Conservation (phyloP, 2,888 invertebrate genomes). For the Dione juno region DNA sequence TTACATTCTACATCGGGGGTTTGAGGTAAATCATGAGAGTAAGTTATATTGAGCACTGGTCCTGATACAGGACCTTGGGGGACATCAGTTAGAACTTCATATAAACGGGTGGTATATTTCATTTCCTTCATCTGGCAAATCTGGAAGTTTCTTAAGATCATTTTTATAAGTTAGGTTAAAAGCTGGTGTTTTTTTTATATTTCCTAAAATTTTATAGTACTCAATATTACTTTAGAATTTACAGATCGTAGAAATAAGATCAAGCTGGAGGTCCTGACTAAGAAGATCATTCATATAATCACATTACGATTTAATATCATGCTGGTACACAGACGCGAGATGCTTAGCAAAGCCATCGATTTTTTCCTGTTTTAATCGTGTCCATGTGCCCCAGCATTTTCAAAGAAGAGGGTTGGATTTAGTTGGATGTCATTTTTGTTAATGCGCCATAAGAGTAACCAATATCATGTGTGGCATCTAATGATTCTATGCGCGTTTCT, state of each 20-base stretch:
- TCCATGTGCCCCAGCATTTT: neutral
- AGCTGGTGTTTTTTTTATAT: neutral
- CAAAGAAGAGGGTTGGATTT: neutral
- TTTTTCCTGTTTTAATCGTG: constrained; percentile 9
- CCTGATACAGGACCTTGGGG: too few relatives aligned
- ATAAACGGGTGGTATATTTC: too few relatives aligned
- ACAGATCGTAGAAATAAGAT: neutral
- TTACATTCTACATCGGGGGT: neutral
- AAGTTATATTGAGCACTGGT: too few relatives aligned
- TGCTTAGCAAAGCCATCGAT: constrained; percentile 2
- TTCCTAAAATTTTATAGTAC: neutral
- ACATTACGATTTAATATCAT: neutral
- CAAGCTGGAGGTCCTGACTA: neutral
- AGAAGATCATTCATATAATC: neutral
- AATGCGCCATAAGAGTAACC: constrained; percentile 42
- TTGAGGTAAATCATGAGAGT: neutral
- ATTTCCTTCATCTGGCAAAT: too few relatives aligned
- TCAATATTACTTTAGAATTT: neutral
- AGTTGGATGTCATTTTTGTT: constrained; percentile 27
- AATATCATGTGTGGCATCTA: constrained; percentile 25
- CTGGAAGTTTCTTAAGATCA: neutral
- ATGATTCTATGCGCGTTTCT: constrained; percentile 9
- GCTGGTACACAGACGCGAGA: neutral
- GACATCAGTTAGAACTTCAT: too few relatives aligned
- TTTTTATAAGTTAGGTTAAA: neutral